Base-by-base conservation (phyloP, 2,797 vertebrate species). In the Dryobates pubescens region DNA sequence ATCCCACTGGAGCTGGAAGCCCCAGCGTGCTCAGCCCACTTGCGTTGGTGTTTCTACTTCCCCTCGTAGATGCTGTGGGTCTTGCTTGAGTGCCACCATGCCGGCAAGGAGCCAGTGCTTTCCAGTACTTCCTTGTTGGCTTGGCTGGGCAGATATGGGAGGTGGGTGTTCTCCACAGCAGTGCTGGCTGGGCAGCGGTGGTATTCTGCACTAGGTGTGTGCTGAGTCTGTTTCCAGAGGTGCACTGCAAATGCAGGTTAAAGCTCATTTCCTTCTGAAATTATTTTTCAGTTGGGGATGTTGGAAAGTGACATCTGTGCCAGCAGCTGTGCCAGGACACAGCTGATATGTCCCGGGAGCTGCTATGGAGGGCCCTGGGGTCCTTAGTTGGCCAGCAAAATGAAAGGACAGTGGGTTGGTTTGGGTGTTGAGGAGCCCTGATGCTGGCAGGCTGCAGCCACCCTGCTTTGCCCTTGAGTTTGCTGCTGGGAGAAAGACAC, bases 51-150 rank as follows among this genome's bases (percentile, higher is more conserved):
- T 22, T 68, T 36, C 12, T 53, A 3, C 4, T 41, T 32, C 32
- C 30, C 49, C 4, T 20, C 0, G 0, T 24, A 26, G 56, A 22
- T 27, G 56, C 67, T 16, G 6, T 0, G 1, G 67, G 27, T 83
- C 86, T 65, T 1, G 5, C 45, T 29, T 5, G 2, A 65, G 72
- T 71, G 43, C 61, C 1, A 0, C 58, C 2, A 2, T 0, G 0
- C 26, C 9, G 0, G 49, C 2, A 2, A 27, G 76, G 36, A 83
- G 54, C n/a, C 7, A 26, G 68, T 17, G 8, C 26, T 92, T 68
- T 23, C 53, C 65, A 7, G 71, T 0, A 1, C 45, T 51, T 86
- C 86, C 94, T 85, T 14, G 82, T 47, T 54, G 84, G 29, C 94
- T n/a, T 43, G 14, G 51, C 91, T 0, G 68, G 92, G 76, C 69